Percentiles rank a stretch among this genome's conserved stretches.
These are phyloP conservation scores for Pelobates cultripes DNA, from an alignment of 2,797 vertebrate species.

Conservation along the genomic window DNA sequence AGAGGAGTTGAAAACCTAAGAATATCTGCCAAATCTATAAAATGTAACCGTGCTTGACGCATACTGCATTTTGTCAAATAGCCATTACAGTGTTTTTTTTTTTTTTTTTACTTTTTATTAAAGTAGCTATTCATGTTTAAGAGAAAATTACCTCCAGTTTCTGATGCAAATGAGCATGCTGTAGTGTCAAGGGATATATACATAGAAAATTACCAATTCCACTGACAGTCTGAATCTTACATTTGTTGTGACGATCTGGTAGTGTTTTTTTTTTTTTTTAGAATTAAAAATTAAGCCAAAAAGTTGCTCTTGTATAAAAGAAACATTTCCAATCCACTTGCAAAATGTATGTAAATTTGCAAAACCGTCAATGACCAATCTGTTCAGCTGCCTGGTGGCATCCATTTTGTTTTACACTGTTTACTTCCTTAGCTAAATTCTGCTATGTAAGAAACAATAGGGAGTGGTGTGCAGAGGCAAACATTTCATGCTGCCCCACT, in stretches of 20 bases:
- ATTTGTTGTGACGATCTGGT: constrained; percentile 47
- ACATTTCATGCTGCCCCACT: too few species aligned
- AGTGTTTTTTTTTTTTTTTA: not conserved
- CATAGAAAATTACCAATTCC: not conserved
- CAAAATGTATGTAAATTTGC: too few species aligned
- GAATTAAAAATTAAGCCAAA: not conserved
- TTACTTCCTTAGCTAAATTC: not conserved
- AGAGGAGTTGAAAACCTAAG: constrained; percentile 9
- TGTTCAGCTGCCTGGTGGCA: not conserved
- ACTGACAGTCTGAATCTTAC: constrained; percentile 1
- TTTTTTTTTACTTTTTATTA: constrained; percentile 15
- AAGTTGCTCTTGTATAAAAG: not conserved
- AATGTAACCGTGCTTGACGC: constrained; percentile 18
- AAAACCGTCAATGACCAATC: too few species aligned
- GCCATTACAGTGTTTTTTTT: constrained; percentile 51
- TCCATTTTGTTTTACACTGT: not conserved
- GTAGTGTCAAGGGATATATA: constrained; percentile 28
- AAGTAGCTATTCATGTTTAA: constrained; percentile 23
- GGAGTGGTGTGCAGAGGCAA: not conserved
- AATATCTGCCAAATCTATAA: constrained; percentile 51
- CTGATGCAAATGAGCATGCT: constrained; percentile 48
- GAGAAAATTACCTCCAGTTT: constrained; percentile 28
- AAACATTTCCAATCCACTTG: not conserved
- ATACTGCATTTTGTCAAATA: constrained; percentile 41
- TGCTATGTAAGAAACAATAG: not conserved